A percentile compares a stretch with the other conserved stretches of the same genome.
Evolutionary conservation across 1,140 invertebrate genomes (phyloP).

Genomic region (Drosophila busckii): DNA sequence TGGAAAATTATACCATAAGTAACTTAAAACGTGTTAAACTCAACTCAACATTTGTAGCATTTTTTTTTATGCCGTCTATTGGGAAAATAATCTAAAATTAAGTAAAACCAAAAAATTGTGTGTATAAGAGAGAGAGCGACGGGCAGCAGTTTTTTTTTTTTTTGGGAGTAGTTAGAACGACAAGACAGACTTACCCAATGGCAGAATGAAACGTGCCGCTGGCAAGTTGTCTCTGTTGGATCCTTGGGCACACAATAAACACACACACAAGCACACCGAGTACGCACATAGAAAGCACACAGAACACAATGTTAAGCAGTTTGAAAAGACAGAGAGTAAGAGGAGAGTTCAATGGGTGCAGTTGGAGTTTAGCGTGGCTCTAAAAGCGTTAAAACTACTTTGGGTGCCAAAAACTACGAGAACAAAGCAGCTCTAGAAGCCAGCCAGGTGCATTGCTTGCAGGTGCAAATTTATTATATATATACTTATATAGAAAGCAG

Average conservation of each 20-base stretch:
- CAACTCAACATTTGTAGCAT: conserved; percentile 70
- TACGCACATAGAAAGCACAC: conserved; percentile 29
- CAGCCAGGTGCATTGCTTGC: conserved; percentile 24
- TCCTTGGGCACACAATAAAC: conserved; percentile 53
- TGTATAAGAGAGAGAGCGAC: too few species aligned
- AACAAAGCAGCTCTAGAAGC: conserved; percentile 27
- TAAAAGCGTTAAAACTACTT: conserved; percentile 55
- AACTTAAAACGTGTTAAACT: conserved; percentile 21
- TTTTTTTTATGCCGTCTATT: conserved; percentile 76
- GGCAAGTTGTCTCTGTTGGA: conserved; percentile 26
- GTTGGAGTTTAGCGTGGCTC: conserved; percentile 30
- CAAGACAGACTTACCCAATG: conserved; percentile 67
- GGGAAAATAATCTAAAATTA: conserved; percentile 77
- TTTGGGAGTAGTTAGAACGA: conserved; percentile 1
- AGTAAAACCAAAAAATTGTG: conserved; percentile 33
- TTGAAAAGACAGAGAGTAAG: not conserved
- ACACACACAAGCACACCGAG: conserved; percentile 13
- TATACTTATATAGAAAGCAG: not conserved
- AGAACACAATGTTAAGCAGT: conserved; percentile 40
- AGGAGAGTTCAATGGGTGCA: conserved; percentile 8
- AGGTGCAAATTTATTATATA: conserved; percentile 33
- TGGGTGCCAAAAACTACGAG: conserved; percentile 24
- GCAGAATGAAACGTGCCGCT: conserved; percentile 71
- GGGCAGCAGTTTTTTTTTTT: too few species aligned
- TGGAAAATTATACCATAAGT: conserved; percentile 37